Evolutionary conservation across 2,113 vertebrate genomes (phyloP), one percentile per base, ranked within the genome.

Genomic region (Spea multiplicata): DNA sequence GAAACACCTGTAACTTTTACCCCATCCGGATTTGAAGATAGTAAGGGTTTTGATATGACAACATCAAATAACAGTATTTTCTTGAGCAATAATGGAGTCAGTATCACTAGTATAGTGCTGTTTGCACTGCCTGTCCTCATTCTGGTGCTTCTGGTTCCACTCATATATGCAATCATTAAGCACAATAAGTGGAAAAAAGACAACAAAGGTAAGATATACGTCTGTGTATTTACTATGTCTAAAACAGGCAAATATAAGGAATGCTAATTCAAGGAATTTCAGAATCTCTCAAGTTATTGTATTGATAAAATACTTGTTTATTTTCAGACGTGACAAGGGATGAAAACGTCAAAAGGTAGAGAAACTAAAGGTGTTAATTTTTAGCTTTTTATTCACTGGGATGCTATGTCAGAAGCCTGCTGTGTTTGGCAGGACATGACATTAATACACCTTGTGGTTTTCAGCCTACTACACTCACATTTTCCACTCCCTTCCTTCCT

Each of bases 271-370:
- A 5, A 2, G 30, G 30, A 65, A 65, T 61, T 30, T 30, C 30
- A 30, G 30, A 30, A 30, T 30, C 30, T 30, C 30, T 30, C 30
- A 30, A 30, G 30, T 13, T 68, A 5, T 69, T 61, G 59, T 61
- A 12, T 14, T 12, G 59, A 30, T 83, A 1, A 30, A 30, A 0
- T 84, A 59, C 66, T 67, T 86, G 17, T 87, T 89, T 86, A 80
- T 68, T 84, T 92, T 67, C 80, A 93, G 92, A 86, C 85, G 88
- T 90, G 66, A 84, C 88, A 75, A 88, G 82, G 82, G 87, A 86
- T 0, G 90, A 92, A 84, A 90, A 88, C 76, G 50, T 91, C 69
- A 93, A 92, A 90, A 89, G 91, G 92, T 93, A 89, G 91, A 65
- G 30, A 30, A 30, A 30, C 30, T 30, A 30, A 30, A 30, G 30